phyloP scores from a whole-genome alignment of 2,113 vertebrate genomes.

The Campylorhamphus procurvoides region DNA sequence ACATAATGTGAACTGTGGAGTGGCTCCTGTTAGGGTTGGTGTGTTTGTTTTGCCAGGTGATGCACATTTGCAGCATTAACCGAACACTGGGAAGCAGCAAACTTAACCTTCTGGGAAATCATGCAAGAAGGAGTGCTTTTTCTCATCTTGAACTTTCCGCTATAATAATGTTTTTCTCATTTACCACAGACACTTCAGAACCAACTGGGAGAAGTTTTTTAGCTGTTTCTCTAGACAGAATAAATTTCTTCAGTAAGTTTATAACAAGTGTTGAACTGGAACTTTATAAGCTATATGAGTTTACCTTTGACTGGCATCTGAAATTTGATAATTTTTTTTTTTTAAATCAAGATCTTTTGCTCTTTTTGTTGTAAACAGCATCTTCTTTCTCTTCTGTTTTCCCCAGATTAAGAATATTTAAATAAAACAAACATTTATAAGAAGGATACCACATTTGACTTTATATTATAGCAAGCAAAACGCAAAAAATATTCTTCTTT shows the following conservation, averaged over 20 bases:
- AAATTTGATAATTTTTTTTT: neutral
- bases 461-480: neutral
- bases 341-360: neutral
- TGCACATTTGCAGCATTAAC: neutral
- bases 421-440: neutral
- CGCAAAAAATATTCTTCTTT: neutral
- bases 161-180: conserved; percentile 14
- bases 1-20: neutral
- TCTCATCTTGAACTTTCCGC: neutral
- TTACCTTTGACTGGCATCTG: neutral
- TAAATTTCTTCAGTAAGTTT: conserved; percentile 32
- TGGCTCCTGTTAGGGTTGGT: neutral
- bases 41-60: conserved; percentile 6
- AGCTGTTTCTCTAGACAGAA: conserved; percentile 18
- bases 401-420: neutral
- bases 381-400: neutral
- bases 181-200: neutral
- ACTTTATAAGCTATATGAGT: neutral
- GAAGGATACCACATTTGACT: neutral
- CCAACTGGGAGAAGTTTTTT: conserved; percentile 36
- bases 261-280: neutral
- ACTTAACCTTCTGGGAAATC: conserved; percentile 54
- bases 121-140: neutral
- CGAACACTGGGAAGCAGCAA: neutral
- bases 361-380: neutral